Evolutionary conservation across 2,797 vertebrate genomes (phyloP).

Genomic region (Malurus leucopterus): DNA sequence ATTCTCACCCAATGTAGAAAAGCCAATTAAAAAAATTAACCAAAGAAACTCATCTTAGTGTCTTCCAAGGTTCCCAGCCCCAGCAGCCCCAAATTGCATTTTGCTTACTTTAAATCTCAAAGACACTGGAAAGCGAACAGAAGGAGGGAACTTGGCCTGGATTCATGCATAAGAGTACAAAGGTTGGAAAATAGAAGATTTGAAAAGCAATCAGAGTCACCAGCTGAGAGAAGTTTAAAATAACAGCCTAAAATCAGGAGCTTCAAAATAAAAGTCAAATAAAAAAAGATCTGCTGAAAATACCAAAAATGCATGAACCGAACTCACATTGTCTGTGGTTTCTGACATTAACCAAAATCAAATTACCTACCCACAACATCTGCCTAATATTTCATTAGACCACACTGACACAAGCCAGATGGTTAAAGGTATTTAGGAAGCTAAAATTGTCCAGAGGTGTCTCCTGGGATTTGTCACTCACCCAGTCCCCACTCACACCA

Average conservation of each 20-base stretch:
- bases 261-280: slow-evolving; percentile 28
- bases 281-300: not conserved
- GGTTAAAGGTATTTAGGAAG: not conserved
- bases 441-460: not conserved
- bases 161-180: slow-evolving; percentile 55
- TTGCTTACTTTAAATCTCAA: slow-evolving; percentile 53
- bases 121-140: slow-evolving; percentile 35
- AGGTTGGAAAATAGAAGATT: slow-evolving; percentile 61
- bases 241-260: slow-evolving; percentile 45
- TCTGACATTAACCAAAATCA: not conserved
- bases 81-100: slow-evolving; percentile 26
- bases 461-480: not conserved
- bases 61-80: not conserved
- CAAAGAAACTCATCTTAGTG: not conserved
- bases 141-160: slow-evolving; percentile 37
- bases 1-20: not conserved
- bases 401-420: not conserved
- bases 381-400: not conserved
- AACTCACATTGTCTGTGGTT: not conserved
- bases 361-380: not conserved
- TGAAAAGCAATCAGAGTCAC: slow-evolving; percentile 66
- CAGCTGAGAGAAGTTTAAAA: slow-evolving; percentile 64
- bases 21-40: not conserved
- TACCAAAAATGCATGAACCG: not conserved
- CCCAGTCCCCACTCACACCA: not conserved